Evolutionary conservation across 2,797 vertebrate genomes (phyloP).

Genomic region (Brachymystax lenok): DNA sequence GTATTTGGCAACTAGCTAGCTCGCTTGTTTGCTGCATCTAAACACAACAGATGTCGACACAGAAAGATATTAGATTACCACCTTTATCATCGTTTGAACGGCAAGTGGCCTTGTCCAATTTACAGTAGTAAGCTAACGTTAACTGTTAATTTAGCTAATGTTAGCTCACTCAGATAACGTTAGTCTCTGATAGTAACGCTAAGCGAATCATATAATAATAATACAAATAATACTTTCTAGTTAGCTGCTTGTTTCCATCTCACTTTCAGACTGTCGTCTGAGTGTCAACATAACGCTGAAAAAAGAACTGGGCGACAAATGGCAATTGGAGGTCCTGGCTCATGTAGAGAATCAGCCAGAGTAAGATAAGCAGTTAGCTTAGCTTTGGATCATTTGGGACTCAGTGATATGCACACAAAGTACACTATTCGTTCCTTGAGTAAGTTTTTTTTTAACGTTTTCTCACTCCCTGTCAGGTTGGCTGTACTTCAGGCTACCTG

Average conservation of each 20-base stretch:
- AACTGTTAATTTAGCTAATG: too few species aligned
- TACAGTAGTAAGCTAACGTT: too few species aligned
- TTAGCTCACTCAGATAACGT: too few species aligned
- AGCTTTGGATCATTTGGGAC: background rate
- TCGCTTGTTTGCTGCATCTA: background rate
- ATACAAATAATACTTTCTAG: background rate
- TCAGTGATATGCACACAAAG: background rate
- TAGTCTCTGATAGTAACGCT: too few species aligned
- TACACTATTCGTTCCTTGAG: background rate
- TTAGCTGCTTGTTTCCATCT: background rate
- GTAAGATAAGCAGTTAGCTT: background rate
- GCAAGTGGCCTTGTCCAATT: conserved; percentile 28
- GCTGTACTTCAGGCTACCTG: conserved; percentile 37
- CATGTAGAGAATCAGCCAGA: background rate
- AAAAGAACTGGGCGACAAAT: background rate
- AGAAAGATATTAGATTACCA: conserved; percentile 43
- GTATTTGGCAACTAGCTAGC: background rate
- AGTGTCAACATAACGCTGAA: background rate
- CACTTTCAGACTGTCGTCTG: background rate
- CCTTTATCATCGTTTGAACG: conserved; percentile 44
- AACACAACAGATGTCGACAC: conserved; percentile 34
- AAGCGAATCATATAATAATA: background rate
- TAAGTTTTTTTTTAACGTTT: background rate
- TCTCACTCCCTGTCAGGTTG: conserved; percentile 1
- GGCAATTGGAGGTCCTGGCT: background rate